Evolutionary conservation across 2,797 vertebrate genomes (phyloP), one percentile per base, ranked within the genome.

Genomic region (Neomorphus geoffroyi): DNA sequence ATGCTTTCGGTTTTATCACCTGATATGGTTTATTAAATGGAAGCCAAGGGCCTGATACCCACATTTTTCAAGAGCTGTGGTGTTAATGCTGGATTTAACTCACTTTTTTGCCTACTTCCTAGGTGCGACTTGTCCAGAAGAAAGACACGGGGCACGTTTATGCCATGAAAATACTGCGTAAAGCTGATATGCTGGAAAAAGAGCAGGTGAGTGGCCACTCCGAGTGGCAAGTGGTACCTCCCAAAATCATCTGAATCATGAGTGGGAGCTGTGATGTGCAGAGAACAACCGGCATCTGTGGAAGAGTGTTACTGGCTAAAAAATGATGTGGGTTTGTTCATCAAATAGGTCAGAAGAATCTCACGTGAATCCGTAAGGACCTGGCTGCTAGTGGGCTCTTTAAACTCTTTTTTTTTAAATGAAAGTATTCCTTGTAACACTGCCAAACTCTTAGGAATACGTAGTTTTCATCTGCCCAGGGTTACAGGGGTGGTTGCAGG

Each of bases 111-210:
- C 39, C 15, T 56, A 6, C 70, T 46, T 73, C 93, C 24, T 88
- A 99, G 99, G 99, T 99, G 62, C 98, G 99, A 24, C 98, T 99
- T 79, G 99, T 99, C 77, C 99, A 99, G 98, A 99, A 99, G 98
- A 99, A 99, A 96, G 99, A 99, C 95, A 99, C 99, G 0, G 99
- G 99, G 1, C 99, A 99, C 0, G 99, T 99, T 7, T 99, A 99
- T 50, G 99, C 99, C 33, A 99, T 99, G 99, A 99, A 99, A 96
- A 99, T 99, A 73, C 98, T 99, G 3, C 98, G 99, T 18, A 99
- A 99, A 97, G 99, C 99, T 28, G 99, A 99, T 74, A 99, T 99
- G 99, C 98, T 99, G 53, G 99, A 99, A 95, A 99, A 99, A 92
- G 99, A 99, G 91, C 99, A 99, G 98, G 99, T 99, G 94, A 97